Evolutionary conservation across 1,140 invertebrate genomes (phyloP).

Genomic region (Lepidotrigona ventralis): DNA sequence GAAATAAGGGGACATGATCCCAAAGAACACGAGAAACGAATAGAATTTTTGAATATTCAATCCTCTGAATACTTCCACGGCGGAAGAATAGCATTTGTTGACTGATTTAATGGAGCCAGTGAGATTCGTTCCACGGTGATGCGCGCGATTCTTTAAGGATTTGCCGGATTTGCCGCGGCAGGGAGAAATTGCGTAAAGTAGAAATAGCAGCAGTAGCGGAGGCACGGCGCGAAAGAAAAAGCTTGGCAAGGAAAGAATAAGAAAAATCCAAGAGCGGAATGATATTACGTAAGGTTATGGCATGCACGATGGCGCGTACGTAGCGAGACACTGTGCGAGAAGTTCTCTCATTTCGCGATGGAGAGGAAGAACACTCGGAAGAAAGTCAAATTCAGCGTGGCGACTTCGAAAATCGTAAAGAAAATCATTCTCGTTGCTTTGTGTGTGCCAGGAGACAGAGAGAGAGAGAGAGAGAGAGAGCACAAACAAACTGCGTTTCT

Average conservation of each 20-base stretch:
- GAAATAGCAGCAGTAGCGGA: not conserved
- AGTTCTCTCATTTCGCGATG: slow-evolving; percentile 58
- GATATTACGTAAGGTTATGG: slow-evolving; percentile 58
- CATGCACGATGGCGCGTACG: not conserved
- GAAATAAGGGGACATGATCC: not conserved
- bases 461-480: too few species aligned
- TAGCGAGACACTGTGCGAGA: slow-evolving; percentile 35
- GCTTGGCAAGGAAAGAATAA: slow-evolving; percentile 5
- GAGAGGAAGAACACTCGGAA: slow-evolving; percentile 30
- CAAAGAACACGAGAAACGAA: not conserved
- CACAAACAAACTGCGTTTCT: not conserved
- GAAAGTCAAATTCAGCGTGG: slow-evolving; percentile 44
- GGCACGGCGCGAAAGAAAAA: not conserved
- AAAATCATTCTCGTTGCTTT: slow-evolving; percentile 48
- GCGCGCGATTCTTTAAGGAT: slow-evolving; percentile 20
- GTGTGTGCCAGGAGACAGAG: not conserved
- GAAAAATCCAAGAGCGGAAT: slow-evolving; percentile 42
- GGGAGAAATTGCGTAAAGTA: slow-evolving; percentile 9
- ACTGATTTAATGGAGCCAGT: not conserved
- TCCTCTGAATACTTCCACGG: not conserved
- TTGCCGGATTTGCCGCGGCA: slow-evolving; percentile 1
- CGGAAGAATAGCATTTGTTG: not conserved
- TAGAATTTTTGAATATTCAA: not conserved
- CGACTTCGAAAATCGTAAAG: slow-evolving; percentile 44
- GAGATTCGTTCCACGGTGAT: not conserved